These are phyloP conservation scores for Crocallis elinguaria DNA, from an alignment of 2,888 invertebrate genomes.

Conservation along the genomic window DNA sequence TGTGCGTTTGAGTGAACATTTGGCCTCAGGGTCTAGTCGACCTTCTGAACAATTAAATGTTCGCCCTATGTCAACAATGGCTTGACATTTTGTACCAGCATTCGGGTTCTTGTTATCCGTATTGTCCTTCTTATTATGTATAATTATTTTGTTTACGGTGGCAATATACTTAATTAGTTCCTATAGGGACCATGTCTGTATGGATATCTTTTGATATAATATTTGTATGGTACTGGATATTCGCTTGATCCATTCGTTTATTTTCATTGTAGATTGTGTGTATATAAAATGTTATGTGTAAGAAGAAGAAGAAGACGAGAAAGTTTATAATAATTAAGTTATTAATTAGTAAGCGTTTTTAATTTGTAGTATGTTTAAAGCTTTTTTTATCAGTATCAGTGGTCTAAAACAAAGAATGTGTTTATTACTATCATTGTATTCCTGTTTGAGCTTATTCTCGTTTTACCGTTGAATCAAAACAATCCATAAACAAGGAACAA, in stretches of 20 bases:
- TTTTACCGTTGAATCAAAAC: constrained; percentile 4
- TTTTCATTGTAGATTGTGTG: too few species aligned
- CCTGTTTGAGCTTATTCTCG: background rate
- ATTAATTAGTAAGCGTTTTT: too few species aligned
- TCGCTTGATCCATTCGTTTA: too few species aligned
- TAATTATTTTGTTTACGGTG: constrained; percentile 7
- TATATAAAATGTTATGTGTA: too few species aligned
- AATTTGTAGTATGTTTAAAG: too few species aligned
- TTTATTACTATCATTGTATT: background rate
- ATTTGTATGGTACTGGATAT: too few species aligned
- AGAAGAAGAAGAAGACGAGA: too few species aligned
- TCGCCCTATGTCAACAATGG: constrained; percentile 41
- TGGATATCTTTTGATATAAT: too few species aligned
- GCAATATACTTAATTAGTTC: background rate
- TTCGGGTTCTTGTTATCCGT: constrained; percentile 31
- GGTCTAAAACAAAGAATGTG: too few species aligned
- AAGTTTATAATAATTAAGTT: too few species aligned
- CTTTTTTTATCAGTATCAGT: too few species aligned
- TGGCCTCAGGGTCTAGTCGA: constrained; percentile 26
- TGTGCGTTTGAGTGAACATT: constrained; percentile 19
- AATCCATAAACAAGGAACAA: constrained; percentile 10
- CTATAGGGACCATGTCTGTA: background rate
- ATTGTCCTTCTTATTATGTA: constrained; percentile 41
- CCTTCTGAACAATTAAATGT: constrained; percentile 46
- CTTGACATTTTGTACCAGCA: constrained; percentile 44